Conservation (phyloP, 2,113 vertebrate species). For the Recurvirostra avosetta region DNA sequence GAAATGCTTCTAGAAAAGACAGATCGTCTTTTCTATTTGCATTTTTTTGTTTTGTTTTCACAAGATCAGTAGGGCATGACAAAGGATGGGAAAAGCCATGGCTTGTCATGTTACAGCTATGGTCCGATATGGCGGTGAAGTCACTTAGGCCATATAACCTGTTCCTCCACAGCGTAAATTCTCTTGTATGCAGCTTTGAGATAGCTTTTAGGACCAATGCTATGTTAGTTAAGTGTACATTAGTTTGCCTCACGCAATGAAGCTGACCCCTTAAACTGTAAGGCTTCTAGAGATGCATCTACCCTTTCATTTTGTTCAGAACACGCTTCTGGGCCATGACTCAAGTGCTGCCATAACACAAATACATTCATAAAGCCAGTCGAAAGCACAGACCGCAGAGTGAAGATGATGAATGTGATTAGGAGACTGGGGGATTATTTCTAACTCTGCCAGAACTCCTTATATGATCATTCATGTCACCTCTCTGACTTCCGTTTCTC, state of each 20-base stretch:
- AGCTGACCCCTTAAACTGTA: not conserved
- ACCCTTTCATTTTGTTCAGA: not conserved
- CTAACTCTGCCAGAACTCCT: not conserved
- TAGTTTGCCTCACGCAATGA: not conserved
- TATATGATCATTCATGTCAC: not conserved
- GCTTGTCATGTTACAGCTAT: not conserved
- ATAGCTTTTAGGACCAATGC: not conserved
- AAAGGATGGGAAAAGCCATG: not conserved
- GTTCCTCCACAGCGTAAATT: not conserved
- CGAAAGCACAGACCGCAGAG: not conserved
- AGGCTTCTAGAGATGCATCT: not conserved
- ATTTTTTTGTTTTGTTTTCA: not conserved
- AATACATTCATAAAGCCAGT: not conserved
- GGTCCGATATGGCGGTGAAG: not conserved
- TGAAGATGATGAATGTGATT: not conserved
- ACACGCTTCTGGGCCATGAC: not conserved
- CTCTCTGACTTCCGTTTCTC: not conserved
- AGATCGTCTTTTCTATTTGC: not conserved
- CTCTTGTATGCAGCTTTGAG: not conserved
- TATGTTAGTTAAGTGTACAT: not conserved
- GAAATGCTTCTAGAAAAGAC: not conserved
- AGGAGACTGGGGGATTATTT: not conserved
- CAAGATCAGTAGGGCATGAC: not conserved
- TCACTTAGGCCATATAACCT: not conserved
- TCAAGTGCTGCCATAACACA: not conserved